Evolutionary conservation across 2,888 invertebrate species (phyloP).

Genomic region (Odiellus spinosus): DNA sequence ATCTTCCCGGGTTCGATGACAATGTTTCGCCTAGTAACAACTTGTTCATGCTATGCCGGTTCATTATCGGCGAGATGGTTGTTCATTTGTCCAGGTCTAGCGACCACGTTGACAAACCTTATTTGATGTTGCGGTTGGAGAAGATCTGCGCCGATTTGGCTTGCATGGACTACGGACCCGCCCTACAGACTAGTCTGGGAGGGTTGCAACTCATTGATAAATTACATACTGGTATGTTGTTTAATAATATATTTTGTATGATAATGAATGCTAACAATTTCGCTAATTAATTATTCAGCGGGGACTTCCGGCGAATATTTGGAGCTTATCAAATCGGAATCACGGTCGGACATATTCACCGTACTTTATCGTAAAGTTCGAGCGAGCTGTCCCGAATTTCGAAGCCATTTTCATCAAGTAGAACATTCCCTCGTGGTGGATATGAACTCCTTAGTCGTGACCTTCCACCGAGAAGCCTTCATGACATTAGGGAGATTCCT

Average conservation of each 20-base stretch:
- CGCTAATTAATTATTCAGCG: conserved; percentile 10
- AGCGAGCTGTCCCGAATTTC: conserved; percentile 66
- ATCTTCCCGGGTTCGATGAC: conserved; percentile 65
- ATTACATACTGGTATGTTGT: conserved; percentile 40
- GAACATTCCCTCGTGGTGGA: conserved; percentile 60
- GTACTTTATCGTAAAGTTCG: conserved; percentile 57
- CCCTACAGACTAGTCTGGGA: conserved; percentile 51
- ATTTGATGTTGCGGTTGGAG: conserved; percentile 52
- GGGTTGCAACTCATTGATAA: conserved; percentile 53
- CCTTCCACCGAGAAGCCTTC: conserved; percentile 55
- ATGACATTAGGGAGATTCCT: conserved; percentile 51
- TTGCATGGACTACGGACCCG: conserved; percentile 59
- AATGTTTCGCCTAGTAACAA: conserved; percentile 61
- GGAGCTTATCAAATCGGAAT: conserved; percentile 48
- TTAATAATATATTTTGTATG: not conserved
- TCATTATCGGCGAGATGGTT: conserved; percentile 53
- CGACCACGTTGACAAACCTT: conserved; percentile 50
- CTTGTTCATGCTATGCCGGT: conserved; percentile 49
- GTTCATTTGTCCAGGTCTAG: conserved; percentile 47
- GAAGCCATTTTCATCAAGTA: conserved; percentile 58
- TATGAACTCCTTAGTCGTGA: conserved; percentile 43
- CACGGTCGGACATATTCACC: conserved; percentile 45
- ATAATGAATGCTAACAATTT: not conserved
- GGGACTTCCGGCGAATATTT: conserved; percentile 56
- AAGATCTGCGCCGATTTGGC: conserved; percentile 52